Evolutionary conservation across 2,797 vertebrate species (phyloP).

Genomic region (Melanotaenia pygmaea): DNA sequence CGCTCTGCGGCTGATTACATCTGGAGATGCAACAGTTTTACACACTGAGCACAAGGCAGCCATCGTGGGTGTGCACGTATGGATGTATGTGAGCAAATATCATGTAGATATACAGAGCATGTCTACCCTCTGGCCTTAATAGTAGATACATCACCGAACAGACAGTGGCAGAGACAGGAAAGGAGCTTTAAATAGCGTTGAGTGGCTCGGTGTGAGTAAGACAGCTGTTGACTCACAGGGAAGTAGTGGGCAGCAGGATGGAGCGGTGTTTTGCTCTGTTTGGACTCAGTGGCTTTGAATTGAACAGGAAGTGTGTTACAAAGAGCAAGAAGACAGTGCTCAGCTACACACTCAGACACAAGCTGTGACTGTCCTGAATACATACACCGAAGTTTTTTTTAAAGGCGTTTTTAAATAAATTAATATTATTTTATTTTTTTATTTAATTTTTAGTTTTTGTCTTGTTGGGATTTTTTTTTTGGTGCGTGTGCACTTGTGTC

Average conservation of each 20-base stretch:
- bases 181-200: slow-evolving; percentile 68
- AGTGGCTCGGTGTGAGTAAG: slow-evolving; percentile 44
- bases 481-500: slow-evolving; percentile 18
- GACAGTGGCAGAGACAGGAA: slow-evolving; percentile 67
- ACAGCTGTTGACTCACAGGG: slow-evolving; percentile 70
- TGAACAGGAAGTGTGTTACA: slow-evolving; percentile 54
- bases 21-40: slow-evolving; percentile 25
- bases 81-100: slow-evolving; percentile 29
- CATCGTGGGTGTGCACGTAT: slow-evolving; percentile 24
- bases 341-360: slow-evolving; percentile 2
- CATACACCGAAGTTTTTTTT: not conserved
- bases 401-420: not conserved
- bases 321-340: slow-evolving; percentile 30
- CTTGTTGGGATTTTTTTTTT: not conserved
- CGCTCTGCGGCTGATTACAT: slow-evolving; percentile 27
- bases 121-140: slow-evolving; percentile 42
- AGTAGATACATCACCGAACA: slow-evolving; percentile 53
- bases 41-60: slow-evolving; percentile 31
- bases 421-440: not conserved
- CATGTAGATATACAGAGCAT: slow-evolving; percentile 49
- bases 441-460: not conserved
- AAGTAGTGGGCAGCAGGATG: slow-evolving; percentile 75
- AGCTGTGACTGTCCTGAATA: not conserved
- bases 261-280: slow-evolving; percentile 62
- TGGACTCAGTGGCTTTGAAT: slow-evolving; percentile 52